A percentile compares a stretch with the other conserved stretches of the same genome.
phyloP scores from a whole-genome alignment of 2,113 vertebrate species.

The Indri indri region DNA sequence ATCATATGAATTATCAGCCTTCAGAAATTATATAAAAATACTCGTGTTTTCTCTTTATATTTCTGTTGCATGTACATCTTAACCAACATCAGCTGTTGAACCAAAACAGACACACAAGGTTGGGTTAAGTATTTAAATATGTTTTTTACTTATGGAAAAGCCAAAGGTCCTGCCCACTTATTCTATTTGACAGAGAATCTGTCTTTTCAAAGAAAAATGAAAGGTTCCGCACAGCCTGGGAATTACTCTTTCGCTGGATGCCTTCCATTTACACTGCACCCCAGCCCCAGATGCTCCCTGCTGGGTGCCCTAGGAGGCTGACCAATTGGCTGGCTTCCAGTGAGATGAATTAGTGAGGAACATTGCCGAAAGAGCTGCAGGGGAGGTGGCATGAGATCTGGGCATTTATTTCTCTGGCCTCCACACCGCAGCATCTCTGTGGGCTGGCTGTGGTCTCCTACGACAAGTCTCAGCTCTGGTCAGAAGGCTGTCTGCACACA shows the following conservation, averaged over 20 bases:
- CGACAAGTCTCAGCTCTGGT: neutral
- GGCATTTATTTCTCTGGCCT: neutral
- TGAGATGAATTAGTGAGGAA: neutral
- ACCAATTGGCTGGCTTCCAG: neutral
- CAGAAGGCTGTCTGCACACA: neutral
- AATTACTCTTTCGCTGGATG: neutral
- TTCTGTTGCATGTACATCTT: conserved; percentile 16
- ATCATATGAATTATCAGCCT: neutral
- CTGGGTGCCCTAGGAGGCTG: neutral
- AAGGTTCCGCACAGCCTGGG: neutral
- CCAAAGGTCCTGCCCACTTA: neutral
- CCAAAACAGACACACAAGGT: neutral
- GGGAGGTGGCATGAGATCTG: no score
- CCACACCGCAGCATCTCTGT: neutral
- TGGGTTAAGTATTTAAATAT: neutral
- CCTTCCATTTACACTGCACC: neutral
- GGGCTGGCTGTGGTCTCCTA: neutral
- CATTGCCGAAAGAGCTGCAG: neutral
- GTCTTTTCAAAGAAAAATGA: neutral
- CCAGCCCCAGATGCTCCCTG: neutral
- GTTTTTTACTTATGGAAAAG: neutral
- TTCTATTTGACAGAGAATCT: neutral
- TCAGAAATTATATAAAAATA: neutral
- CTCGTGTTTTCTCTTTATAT: neutral
- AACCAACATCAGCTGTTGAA: neutral